phyloP scores from a whole-genome alignment of 2,113 vertebrate species.

The Turdus rufiventris region DNA sequence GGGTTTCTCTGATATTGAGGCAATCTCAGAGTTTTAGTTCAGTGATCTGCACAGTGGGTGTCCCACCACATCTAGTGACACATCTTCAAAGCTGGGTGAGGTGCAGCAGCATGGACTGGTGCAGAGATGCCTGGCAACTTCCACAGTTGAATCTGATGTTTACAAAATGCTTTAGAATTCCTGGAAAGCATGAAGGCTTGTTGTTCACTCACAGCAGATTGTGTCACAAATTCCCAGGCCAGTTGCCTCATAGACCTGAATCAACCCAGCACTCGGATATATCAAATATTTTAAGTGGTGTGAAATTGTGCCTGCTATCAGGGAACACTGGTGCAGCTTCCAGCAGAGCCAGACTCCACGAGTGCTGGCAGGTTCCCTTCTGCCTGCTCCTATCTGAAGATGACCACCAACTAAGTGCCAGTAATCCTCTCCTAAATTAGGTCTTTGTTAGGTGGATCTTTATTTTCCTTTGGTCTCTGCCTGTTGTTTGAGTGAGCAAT shows the following conservation, averaged over 20 bases:
- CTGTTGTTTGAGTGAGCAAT: neutral
- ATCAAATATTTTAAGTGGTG: neutral
- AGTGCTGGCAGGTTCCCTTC: neutral
- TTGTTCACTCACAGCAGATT: conserved; percentile 3
- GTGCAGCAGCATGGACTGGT: rapidly evolving
- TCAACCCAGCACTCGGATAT: neutral
- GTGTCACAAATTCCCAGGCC: conserved; percentile 15
- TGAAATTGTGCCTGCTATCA: neutral
- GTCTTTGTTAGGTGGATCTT: neutral
- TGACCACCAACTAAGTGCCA: neutral
- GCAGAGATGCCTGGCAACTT: neutral
- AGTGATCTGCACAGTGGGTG: neutral
- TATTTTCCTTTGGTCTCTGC: neutral
- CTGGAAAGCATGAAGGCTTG: conserved; percentile 14
- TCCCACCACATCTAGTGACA: neutral
- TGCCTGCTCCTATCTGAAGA: neutral
- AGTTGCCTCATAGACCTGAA: conserved; percentile 17
- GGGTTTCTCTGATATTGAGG: neutral
- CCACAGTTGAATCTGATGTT: neutral
- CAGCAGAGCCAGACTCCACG: neutral
- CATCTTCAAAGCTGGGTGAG: neutral
- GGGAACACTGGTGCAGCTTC: neutral
- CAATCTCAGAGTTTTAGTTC: neutral
- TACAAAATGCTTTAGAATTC: conserved; percentile 19
- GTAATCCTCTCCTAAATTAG: neutral